A percentile compares a stretch with the other conserved stretches of the same genome.
Evolutionary conservation across 1,140 invertebrate genomes (phyloP).

Genomic region (Gerris buenoi): DNA sequence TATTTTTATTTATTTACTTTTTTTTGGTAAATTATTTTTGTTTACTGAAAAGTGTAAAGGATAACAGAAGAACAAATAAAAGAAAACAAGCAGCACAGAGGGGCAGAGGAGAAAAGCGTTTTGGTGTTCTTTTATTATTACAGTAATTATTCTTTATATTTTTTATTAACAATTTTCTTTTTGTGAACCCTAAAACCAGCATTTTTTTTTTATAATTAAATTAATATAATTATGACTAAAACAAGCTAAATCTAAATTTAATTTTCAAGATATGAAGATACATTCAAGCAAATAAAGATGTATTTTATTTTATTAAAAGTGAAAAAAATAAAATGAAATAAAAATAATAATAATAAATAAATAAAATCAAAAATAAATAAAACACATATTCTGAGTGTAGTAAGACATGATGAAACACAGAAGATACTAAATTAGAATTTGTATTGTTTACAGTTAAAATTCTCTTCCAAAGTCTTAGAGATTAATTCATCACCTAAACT

Average conservation of each 20-base stretch:
- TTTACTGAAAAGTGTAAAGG: not conserved
- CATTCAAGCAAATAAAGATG: not conserved
- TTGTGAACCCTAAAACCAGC: constrained; percentile 20
- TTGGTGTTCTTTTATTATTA: not conserved
- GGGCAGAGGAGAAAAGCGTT: not conserved
- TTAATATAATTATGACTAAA: constrained; percentile 7
- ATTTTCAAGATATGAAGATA: not conserved
- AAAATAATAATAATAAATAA: not conserved
- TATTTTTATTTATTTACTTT: not conserved
- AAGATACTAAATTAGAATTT: too few species aligned
- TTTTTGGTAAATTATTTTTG: not conserved
- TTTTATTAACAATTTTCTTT: constrained; percentile 1
- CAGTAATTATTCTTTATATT: not conserved
- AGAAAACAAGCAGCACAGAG: not conserved
- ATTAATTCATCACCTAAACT: too few species aligned
- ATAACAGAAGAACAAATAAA: not conserved
- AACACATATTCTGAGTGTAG: too few species aligned
- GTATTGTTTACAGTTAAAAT: too few species aligned
- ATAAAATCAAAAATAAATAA: not conserved
- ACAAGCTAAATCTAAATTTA: constrained; percentile 7
- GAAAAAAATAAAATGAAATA: not conserved
- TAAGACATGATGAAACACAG: too few species aligned
- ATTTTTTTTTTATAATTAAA: constrained; percentile 11
- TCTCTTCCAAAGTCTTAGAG: too few species aligned
- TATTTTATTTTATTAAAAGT: constrained; percentile 9